Evolutionary conservation across 2,113 vertebrate species (phyloP), one percentile per base, ranked within the genome.

Genomic region (Toxostoma redivivum): DNA sequence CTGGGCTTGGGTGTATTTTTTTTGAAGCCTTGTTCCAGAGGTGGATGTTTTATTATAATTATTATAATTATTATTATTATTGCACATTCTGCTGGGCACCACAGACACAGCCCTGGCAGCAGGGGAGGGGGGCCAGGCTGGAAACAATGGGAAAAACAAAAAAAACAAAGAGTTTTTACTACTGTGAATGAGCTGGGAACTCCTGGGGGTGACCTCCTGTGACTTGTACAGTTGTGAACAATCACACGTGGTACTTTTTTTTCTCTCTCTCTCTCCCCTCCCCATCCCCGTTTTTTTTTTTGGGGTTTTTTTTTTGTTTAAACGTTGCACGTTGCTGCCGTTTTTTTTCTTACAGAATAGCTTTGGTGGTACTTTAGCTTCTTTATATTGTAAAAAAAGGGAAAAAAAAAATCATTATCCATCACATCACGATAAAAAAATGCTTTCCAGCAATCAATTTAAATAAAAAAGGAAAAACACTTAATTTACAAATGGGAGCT

Each of bases 381-480:
- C 98, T 98, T 98, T 97, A 95, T 98, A 97, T 97, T 98, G 98
- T 98, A 97, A 98, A 97, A 97, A 92, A 96, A 70, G 96, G 94
- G 95, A 57, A 60, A 21, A 92, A 96, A 66, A 84, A 91, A 10
- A 48, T 92, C 94, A 94, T 94, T 88, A 96, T 77, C 77, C 92
- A 92, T 96, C 97, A 94, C 97, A 95, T 98, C 97, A 96, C 96
- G 95, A 98, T 95, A 94, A 98, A 85, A 91, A 98, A 91, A 98
- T 97, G 98, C 98, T 98, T 98, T 98, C 98, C 98, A 97, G 96
- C 97, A 98, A 98, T 98, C 98, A 97, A 95, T 98, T 98, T 98
- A 98, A 98, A 99, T 97, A 98, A 98, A 98, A 98, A 98, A 98
- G 97, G 97, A 97, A 95, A 98, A 98, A 97, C 92, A 94, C 72